Conservation (phyloP, 1,140 invertebrate genomes). For the Cydia amplana region DNA sequence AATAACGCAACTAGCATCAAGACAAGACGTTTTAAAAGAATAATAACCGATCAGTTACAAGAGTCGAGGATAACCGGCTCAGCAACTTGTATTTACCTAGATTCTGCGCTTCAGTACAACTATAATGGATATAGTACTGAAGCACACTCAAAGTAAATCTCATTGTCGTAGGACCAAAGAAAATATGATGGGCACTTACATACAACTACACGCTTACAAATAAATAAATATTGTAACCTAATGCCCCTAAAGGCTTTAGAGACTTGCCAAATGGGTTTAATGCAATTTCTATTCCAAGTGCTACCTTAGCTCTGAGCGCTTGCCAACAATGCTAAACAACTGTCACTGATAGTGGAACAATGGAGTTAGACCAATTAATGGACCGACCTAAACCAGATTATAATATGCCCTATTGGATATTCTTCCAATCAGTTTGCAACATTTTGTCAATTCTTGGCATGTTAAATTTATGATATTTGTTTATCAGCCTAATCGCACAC, state of each 20-base stretch:
- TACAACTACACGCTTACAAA: not conserved
- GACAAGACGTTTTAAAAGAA: slow-evolving; percentile 45
- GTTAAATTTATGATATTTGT: not conserved
- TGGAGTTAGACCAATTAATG: slow-evolving; percentile 8
- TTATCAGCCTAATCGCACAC: slow-evolving; percentile 5
- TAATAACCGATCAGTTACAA: slow-evolving; percentile 50
- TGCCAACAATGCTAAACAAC: slow-evolving; percentile 21
- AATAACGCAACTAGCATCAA: slow-evolving; percentile 22
- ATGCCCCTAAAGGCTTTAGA: not conserved
- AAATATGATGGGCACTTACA: not conserved
- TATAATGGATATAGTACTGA: slow-evolving; percentile 13
- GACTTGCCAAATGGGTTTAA: slow-evolving; percentile 14
- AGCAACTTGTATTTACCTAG: slow-evolving; percentile 42
- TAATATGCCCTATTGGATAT: not conserved
- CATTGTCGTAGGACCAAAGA: slow-evolving; percentile 2
- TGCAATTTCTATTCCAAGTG: slow-evolving; percentile 19
- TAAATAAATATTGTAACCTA: not conserved
- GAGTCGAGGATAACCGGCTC: slow-evolving; percentile 50
- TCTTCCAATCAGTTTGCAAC: not conserved
- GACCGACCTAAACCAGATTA: slow-evolving; percentile 5
- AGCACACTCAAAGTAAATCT: slow-evolving; percentile 1
- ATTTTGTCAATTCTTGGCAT: not conserved
- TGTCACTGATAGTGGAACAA: slow-evolving; percentile 16
- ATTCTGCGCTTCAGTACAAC: slow-evolving; percentile 24
- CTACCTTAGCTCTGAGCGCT: slow-evolving; percentile 3